Base-by-base conservation (phyloP, 2,888 invertebrate species). In the Amorpha juglandis region DNA sequence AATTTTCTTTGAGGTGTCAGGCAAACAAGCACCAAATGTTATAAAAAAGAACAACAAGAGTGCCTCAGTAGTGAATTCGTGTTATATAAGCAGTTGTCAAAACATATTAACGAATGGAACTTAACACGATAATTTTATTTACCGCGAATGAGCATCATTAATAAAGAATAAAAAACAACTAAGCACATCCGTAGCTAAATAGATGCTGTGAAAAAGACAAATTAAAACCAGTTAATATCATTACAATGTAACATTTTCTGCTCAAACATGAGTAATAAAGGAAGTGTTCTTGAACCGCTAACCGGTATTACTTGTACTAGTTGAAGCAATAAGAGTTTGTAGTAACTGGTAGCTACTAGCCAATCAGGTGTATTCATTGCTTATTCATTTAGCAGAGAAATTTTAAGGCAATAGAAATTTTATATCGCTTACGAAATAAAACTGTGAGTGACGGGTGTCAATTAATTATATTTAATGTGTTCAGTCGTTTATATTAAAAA, bases 191-290 rank as follows among this genome's bases (percentile, higher is more conserved):
- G 58, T 1, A 58, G 38, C 12, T 58, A 16, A 42, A 38, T 55
- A 38, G 55, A 38, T 58, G 58, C 42, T 58, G 58, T 58, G 38
- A 58, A 58, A 58, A 58, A 38, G 42, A 58, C 58, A 58, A 58
- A 58, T 58, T 58, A 58, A 52, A 58, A 58, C 58, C 42, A 7
- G 58, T 42, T 58, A 58, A 42, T 42, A 42, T 58, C 6, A 21
- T 58, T 58, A 58, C 58, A 58, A 58, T 58, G 42, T 19, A 42
- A 55, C 27, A 78, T 78, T 83, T 77, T 78, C 74, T 79, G 78
- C 67, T 75, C 73, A 78, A 79, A 80, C 79, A 74, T 74, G 73
- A 75, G 69, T 70, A 74, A 75, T 74, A 74, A 76, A 75, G 76
- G 77, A 78, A 79, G 77, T 79, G 79, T 76, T 72, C 71, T 76